A percentile compares a stretch with the other conserved stretches of the same genome.
These are phyloP conservation scores for Etheostoma spectabile DNA, from an alignment of 2,113 vertebrate genomes.

Conservation along the genomic window DNA sequence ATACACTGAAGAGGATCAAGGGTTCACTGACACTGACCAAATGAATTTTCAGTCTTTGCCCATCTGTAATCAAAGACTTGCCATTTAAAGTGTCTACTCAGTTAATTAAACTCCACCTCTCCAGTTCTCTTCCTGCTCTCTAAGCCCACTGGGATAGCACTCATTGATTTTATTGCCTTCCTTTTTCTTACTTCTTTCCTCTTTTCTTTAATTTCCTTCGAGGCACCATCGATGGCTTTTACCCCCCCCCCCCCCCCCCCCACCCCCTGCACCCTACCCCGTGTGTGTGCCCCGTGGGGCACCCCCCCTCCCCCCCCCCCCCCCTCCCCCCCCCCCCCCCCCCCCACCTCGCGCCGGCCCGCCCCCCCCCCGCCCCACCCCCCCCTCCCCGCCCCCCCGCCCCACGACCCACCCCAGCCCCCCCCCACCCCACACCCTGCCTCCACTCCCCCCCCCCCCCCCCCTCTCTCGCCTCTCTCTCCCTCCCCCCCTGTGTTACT, in stretches of 20 bases:
- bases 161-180: slow-evolving; percentile 43
- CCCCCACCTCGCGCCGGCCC: too few species aligned
- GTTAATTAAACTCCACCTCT: slow-evolving; percentile 55
- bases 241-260: too few species aligned
- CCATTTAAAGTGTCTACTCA: slow-evolving; percentile 43
- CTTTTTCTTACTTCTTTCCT: background rate
- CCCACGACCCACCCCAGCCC: too few species aligned
- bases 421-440: too few species aligned
- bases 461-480: too few species aligned
- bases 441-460: too few species aligned
- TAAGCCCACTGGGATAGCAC: background rate
- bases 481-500: background rate
- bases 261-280: too few species aligned
- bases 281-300: too few species aligned
- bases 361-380: too few species aligned
- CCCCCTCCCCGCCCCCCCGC: too few species aligned
- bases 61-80: slow-evolving; percentile 30
- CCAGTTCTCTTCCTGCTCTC: slow-evolving; percentile 9
- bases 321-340: too few species aligned
- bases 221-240: background rate
- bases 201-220: slow-evolving; percentile 22
- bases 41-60: slow-evolving; percentile 29
- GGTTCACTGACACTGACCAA: slow-evolving; percentile 5
- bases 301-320: too few species aligned
- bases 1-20: background rate